Conservation (phyloP, 2,113 vertebrate species). For the Fulica atra region DNA sequence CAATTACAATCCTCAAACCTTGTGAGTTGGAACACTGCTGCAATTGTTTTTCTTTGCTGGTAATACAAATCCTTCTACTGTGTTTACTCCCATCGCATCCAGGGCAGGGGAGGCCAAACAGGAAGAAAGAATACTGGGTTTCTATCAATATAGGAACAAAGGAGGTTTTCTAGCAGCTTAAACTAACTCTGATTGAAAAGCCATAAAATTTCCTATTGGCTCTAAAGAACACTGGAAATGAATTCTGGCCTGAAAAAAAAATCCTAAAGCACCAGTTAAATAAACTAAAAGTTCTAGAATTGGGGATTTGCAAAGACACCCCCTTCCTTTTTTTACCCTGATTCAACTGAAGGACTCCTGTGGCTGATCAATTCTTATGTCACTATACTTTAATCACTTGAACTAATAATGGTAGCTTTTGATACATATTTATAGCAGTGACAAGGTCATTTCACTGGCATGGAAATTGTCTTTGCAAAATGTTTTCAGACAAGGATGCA, state of each 20-base stretch:
- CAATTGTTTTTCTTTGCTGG: conserved; percentile 19
- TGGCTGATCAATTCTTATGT: neutral
- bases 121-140: conserved; percentile 53
- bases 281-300: neutral
- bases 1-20: conserved; percentile 2
- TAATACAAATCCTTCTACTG: conserved; percentile 29
- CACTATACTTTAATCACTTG: neutral
- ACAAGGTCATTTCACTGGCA: neutral
- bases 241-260: neutral
- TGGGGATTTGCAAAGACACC: neutral
- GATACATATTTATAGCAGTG: neutral
- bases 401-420: neutral
- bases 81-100: neutral
- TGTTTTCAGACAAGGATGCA: neutral
- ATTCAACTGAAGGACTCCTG: neutral
- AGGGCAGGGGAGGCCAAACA: conserved; percentile 29
- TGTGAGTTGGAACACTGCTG: conserved; percentile 16
- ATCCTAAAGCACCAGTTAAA: neutral
- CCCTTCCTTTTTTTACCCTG: neutral
- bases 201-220: neutral
- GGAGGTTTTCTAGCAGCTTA: conserved; percentile 24
- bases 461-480: neutral
- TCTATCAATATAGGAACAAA: conserved; percentile 9
- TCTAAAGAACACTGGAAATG: neutral
- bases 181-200: neutral